These are phyloP conservation scores for Chiloscyllium punctatum DNA, from an alignment of 2,797 vertebrate genomes.

Conservation along the genomic window DNA sequence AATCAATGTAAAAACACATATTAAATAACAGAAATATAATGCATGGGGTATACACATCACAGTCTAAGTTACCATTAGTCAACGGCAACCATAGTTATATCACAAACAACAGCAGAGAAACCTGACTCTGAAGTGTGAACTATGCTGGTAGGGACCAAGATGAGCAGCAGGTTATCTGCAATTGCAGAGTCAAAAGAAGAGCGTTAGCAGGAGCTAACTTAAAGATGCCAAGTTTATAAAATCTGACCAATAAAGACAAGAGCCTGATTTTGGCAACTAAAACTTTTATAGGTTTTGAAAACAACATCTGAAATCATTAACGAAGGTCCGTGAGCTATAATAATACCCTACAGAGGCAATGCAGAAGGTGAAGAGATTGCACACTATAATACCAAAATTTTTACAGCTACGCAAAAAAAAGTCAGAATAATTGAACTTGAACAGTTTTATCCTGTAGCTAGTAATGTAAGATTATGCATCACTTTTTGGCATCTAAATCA, in stretches of 20 bases:
- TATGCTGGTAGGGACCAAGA: background rate
- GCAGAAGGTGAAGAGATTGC: background rate
- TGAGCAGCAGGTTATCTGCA: background rate
- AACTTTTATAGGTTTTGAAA: background rate
- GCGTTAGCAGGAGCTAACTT: background rate
- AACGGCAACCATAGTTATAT: background rate
- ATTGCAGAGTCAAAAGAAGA: background rate
- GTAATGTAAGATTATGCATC: background rate
- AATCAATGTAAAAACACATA: too few species aligned
- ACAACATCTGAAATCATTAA: background rate
- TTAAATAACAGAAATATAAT: too few species aligned
- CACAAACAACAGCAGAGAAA: background rate
- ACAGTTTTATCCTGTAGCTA: background rate
- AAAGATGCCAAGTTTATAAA: background rate
- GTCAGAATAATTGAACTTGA: background rate
- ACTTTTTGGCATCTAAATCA: background rate
- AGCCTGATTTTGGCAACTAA: background rate
- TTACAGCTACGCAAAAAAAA: background rate
- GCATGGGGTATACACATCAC: too few species aligned
- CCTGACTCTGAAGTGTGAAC: background rate
- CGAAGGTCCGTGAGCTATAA: background rate
- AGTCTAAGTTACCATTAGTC: background rate
- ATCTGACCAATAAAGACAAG: background rate
- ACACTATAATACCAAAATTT: background rate
- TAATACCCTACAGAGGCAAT: background rate